Evolutionary conservation across 2,888 invertebrate genomes (phyloP).

Genomic region (Norana najaformis): DNA sequence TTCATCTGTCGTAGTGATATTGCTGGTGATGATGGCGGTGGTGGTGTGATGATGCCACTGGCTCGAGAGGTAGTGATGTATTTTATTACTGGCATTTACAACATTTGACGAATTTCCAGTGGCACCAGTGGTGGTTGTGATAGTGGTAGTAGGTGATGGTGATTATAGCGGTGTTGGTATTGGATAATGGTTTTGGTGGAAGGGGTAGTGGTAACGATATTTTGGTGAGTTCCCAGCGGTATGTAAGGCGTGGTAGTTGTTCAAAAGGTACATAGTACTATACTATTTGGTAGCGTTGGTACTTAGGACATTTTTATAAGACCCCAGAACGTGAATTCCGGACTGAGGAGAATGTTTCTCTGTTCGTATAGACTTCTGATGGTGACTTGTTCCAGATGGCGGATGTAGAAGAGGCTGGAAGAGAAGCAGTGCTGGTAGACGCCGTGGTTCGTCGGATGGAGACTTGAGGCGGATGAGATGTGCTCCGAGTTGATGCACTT

Average conservation of each 20-base stretch:
- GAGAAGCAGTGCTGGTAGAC: constrained; percentile 26
- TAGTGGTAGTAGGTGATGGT: too few relatives aligned
- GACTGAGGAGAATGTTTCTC: not conserved
- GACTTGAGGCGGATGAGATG: not conserved
- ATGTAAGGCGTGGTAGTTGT: not conserved
- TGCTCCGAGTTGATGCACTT: constrained; percentile 20
- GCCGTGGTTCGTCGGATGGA: constrained; percentile 17
- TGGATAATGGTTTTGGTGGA: not conserved
- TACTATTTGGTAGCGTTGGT: not conserved
- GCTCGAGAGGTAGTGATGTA: too few relatives aligned
- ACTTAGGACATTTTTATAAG: not conserved
- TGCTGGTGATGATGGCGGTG: too few relatives aligned
- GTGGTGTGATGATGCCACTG: too few relatives aligned
- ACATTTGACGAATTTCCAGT: not conserved
- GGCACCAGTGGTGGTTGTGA: too few relatives aligned
- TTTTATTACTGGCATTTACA: too few relatives aligned
- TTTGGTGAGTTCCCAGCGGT: not conserved
- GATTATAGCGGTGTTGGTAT: too few relatives aligned
- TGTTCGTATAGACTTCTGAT: not conserved
- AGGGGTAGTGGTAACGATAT: too few relatives aligned
- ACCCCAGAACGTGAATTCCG: constrained; percentile 23
- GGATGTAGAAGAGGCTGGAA: constrained; percentile 19
- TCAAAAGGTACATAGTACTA: not conserved
- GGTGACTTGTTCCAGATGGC: not conserved
- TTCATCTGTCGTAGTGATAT: too few relatives aligned